Evolutionary conservation across 1,140 invertebrate species (phyloP), one percentile per base, ranked within the genome.

Genomic region (Drosophila subpulchrella): DNA sequence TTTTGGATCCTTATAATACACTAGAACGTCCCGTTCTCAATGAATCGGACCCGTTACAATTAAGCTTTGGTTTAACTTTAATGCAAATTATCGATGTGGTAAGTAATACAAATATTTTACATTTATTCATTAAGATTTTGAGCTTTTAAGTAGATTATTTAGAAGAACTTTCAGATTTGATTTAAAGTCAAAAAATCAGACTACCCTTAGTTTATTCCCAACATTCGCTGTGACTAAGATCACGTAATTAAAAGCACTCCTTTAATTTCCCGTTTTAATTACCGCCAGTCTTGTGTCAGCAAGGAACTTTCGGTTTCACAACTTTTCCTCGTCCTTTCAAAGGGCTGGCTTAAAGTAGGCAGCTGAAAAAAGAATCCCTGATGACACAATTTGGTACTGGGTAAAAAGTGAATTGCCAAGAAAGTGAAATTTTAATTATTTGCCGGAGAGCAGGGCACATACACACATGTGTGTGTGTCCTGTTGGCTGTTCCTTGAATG

Each of bases 51-150:
- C 97, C 98, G 86, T 95, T 99, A 88, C 95, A 97, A 94, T 97
- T 99, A 93, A 97, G 96, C 93, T 98, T 99, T 94, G 98, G 98
- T 92, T 96, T 99, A 93, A 98, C 97, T 91, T 96, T 99, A 92
- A 99, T 99, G 96, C 99, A 99, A 95, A 99, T 99, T 93, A 99
- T 99, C 93, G 99, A 99, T 94, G 98, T 99, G 95, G 99, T 99
- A 95, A 96, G 97, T 96, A 84, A 2, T 30, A 42, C 10, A 11
- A 36, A 11, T 11, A 4, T n/a, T 6, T 44, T 2, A 15, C 1
- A 34, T 39, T 24, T 48, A 44, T 32, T 20, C 6, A 4, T 42
- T 15, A 17, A 8, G n/a, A 0, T 17, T 15, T 3, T n/a, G n/a
- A n/a, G n/a, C n/a, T n/a, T n/a, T n/a, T n/a, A n/a, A n/a, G n/a